A percentile compares a stretch with the other conserved stretches of the same genome.
Conservation (phyloP, 1,140 invertebrate species). For the Theocolax elegans region DNA sequence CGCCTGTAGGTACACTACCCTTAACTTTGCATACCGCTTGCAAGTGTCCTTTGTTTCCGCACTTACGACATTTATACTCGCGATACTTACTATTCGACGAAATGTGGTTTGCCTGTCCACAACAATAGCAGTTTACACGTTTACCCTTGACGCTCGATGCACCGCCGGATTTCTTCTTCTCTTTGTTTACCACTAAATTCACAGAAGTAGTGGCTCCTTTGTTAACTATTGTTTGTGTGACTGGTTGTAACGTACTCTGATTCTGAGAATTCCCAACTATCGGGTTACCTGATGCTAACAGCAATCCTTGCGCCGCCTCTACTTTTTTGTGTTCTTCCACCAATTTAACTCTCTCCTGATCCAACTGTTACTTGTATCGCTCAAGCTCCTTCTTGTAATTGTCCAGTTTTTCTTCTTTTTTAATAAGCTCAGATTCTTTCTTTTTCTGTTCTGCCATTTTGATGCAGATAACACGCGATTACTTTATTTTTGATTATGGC, state of each 20-base stretch:
- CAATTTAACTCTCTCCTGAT: not conserved
- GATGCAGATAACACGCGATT: not conserved
- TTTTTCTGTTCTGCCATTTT: not conserved
- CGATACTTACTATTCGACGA: not conserved
- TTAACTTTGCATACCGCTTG: too few species aligned
- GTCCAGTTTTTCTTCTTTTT: not conserved
- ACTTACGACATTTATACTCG: not conserved
- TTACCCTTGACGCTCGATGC: too few species aligned
- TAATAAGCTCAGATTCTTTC: not conserved
- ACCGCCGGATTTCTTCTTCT: too few species aligned
- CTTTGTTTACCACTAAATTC: too few species aligned
- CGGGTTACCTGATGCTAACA: not conserved
- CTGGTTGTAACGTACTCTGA: too few species aligned
- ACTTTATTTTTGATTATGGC: not conserved
- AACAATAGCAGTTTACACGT: constrained; percentile 10
- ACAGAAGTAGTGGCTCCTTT: not conserved
- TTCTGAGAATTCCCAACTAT: too few species aligned
- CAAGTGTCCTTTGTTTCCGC: not conserved
- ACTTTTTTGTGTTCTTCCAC: not conserved
- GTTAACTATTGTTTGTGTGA: not conserved
- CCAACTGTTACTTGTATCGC: not conserved
- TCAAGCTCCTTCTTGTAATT: not conserved
- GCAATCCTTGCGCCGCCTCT: not conserved
- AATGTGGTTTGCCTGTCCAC: not conserved
- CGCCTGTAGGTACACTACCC: too few species aligned